phyloP scores from a whole-genome alignment of 1,140 invertebrate species.

The Gonatopus flavifemur region DNA sequence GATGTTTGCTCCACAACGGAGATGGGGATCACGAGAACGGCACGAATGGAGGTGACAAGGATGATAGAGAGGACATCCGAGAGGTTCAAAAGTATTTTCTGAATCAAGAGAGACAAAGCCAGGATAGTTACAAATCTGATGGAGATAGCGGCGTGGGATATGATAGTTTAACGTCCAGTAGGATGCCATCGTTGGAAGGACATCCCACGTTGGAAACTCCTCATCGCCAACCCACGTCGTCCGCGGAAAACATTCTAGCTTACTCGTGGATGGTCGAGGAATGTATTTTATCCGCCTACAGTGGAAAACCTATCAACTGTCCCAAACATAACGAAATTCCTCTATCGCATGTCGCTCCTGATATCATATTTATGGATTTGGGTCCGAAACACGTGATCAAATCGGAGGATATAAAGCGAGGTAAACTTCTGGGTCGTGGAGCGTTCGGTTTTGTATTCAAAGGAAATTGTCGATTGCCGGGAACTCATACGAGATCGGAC shows the following conservation, averaged over 20 bases:
- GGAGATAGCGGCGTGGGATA: constrained; percentile 79
- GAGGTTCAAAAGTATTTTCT: constrained; percentile 18
- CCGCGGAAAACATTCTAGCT: constrained; percentile 45
- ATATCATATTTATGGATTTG: constrained; percentile 88
- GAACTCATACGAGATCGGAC: constrained; percentile 62
- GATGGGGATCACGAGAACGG: constrained; percentile 44
- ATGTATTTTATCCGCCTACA: constrained; percentile 87
- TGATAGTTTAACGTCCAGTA: constrained; percentile 69
- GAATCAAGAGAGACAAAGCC: constrained; percentile 51
- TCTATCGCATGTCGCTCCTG: constrained; percentile 78
- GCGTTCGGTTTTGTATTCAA: constrained; percentile 97
- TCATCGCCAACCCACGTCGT: constrained; percentile 31
- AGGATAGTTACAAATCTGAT: constrained; percentile 75
- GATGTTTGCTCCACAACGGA: constrained; percentile 66
- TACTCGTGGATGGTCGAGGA: constrained; percentile 91
- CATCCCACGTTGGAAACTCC: constrained; percentile 60
- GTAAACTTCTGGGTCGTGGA: constrained; percentile 86
- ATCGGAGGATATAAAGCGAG: constrained; percentile 76
- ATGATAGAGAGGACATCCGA: constrained; percentile 34
- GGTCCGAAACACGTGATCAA: constrained; percentile 77
- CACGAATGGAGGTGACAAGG: constrained; percentile 42
- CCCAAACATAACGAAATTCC: constrained; percentile 73
- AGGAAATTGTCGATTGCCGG: constrained; percentile 70
- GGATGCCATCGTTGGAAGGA: constrained; percentile 81
- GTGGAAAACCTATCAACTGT: constrained; percentile 70